Evolutionary conservation across 1,140 invertebrate species (phyloP).

Genomic region (Cepaea nemoralis): DNA sequence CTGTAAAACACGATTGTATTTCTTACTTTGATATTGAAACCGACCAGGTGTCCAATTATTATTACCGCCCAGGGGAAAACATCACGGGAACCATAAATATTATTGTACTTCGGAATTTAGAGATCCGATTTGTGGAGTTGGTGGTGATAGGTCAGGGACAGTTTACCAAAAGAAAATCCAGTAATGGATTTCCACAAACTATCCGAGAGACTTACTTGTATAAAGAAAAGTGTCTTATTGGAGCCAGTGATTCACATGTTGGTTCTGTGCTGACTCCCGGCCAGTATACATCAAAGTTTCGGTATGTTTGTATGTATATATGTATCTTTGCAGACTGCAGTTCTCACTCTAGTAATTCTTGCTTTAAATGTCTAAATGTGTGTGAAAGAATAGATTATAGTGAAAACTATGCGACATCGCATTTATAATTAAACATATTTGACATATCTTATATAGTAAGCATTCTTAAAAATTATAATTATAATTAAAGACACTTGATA

Average conservation of each 20-base stretch:
- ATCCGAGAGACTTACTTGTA: constrained; percentile 57
- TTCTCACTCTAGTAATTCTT: too few species aligned
- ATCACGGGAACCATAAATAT: constrained; percentile 60
- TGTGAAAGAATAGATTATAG: too few species aligned
- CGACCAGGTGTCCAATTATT: constrained; percentile 51
- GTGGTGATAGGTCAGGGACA: constrained; percentile 56
- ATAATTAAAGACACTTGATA: too few species aligned
- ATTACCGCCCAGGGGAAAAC: constrained; percentile 60
- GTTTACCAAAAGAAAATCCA: constrained; percentile 45
- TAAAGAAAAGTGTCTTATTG: constrained; percentile 61
- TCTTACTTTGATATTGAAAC: constrained; percentile 62
- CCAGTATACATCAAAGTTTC: constrained; percentile 63
- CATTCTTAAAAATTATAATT: too few species aligned
- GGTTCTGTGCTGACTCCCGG: constrained; percentile 61
- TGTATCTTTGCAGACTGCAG: too few species aligned
- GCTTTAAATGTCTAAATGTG: too few species aligned
- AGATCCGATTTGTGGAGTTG: constrained; percentile 64
- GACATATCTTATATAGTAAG: too few species aligned
- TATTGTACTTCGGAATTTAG: constrained; percentile 51
- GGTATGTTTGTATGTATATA: constrained; percentile 20
- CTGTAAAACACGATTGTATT: constrained; percentile 56
- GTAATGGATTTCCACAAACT: constrained; percentile 41
- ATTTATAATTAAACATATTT: too few species aligned
- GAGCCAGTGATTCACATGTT: constrained; percentile 54
- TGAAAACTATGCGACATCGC: too few species aligned